phyloP scores from a whole-genome alignment of 2,797 vertebrate genomes.

The Gymnoscopelus microlampas region DNA sequence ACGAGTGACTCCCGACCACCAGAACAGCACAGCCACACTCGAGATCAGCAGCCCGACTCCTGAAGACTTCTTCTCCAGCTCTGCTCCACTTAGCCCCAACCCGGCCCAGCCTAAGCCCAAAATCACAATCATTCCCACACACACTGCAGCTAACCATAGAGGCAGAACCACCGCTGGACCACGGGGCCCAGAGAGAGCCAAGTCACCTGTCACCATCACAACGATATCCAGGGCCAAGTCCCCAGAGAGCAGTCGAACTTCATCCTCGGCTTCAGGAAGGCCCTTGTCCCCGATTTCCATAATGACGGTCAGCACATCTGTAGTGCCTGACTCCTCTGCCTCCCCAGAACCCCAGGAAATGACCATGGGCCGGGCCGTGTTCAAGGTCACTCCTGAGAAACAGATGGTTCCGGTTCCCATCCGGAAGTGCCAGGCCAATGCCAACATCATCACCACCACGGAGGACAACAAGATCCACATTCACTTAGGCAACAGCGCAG shows the following conservation, averaged over 20 bases:
- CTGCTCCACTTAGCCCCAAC: conserved; percentile 88
- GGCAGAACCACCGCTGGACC: conserved; percentile 78
- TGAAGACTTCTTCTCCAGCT: conserved; percentile 90
- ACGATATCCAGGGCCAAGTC: conserved; percentile 92
- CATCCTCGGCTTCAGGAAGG: conserved; percentile 78
- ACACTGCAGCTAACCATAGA: conserved; percentile 81
- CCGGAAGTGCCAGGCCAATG: conserved; percentile 88
- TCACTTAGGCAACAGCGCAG: conserved; percentile 83
- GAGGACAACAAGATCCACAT: conserved; percentile 99
- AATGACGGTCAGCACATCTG: conserved; percentile 89
- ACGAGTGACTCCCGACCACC: conserved; percentile 92
- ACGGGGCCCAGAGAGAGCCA: conserved; percentile 85
- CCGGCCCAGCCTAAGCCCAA: conserved; percentile 90
- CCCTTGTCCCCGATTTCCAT: conserved; percentile 91
- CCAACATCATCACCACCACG: conserved; percentile 90
- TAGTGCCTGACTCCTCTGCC: conserved; percentile 80
- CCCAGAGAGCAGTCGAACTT: conserved; percentile 79
- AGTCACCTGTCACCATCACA: conserved; percentile 95
- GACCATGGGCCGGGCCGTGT: conserved; percentile 93
- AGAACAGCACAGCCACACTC: conserved; percentile 90
- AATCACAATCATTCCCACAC: conserved; percentile 95
- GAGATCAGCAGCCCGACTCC: conserved; percentile 90
- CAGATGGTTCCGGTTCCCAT: conserved; percentile 88
- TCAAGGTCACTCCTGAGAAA: conserved; percentile 97
- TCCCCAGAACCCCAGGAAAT: conserved; percentile 90